phyloP scores from a whole-genome alignment of 2,888 invertebrate species.

The Aspidiotus rigidus region DNA sequence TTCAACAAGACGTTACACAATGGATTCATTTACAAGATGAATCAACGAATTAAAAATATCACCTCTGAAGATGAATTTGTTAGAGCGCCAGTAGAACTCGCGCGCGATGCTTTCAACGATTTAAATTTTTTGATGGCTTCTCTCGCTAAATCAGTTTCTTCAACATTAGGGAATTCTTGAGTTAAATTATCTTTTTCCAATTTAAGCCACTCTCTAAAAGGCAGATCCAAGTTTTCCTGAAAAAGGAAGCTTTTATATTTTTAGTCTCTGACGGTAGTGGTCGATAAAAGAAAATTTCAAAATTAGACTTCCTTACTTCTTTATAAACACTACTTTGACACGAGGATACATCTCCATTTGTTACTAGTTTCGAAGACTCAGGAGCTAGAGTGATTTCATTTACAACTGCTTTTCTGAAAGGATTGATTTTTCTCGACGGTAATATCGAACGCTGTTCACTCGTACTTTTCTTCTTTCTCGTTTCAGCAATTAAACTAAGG shows the following conservation, averaged over 20 bases:
- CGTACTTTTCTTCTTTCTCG: conserved; percentile 26
- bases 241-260: not conserved
- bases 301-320: not conserved
- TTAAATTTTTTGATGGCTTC: conserved; percentile 50
- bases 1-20: too few species aligned
- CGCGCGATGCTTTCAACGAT: conserved; percentile 37
- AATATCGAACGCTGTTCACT: conserved; percentile 25
- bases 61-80: too few species aligned
- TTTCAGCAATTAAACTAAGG: conserved; percentile 19
- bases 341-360: not conserved
- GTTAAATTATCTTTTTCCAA: conserved; percentile 51
- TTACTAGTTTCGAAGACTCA: not conserved
- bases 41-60: too few species aligned
- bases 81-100: not conserved
- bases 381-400: not conserved
- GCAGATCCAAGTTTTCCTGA: conserved; percentile 37
- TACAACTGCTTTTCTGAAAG: conserved; percentile 19
- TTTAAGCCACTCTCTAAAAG: conserved; percentile 54
- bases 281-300: not conserved
- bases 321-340: not conserved
- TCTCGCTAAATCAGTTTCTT: conserved; percentile 50
- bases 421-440: conserved; percentile 34
- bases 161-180: conserved; percentile 49
- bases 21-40: too few species aligned
- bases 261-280: not conserved